Conservation (phyloP, 2,797 vertebrate genomes). For the Enteromius thamalakanensis region DNA sequence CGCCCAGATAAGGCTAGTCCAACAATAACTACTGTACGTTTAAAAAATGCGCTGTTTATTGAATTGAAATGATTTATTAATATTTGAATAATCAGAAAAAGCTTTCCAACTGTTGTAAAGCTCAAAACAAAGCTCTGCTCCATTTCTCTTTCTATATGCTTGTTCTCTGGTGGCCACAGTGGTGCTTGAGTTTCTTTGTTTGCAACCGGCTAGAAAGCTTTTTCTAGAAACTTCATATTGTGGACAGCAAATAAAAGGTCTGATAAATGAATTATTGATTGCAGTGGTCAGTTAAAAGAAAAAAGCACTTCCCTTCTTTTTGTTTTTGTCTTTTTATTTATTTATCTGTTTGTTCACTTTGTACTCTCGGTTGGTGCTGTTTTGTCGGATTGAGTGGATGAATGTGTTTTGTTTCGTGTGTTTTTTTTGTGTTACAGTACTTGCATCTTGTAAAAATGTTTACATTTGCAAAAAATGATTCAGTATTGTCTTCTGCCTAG, state of each 20-base stretch:
- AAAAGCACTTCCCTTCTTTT: conserved; percentile 59
- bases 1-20: background rate
- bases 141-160: background rate
- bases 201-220: conserved; percentile 44
- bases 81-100: background rate
- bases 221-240: conserved; percentile 57
- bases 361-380: conserved; percentile 39
- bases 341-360: conserved; percentile 62
- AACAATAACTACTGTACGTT: background rate
- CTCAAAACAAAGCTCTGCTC: background rate
- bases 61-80: background rate
- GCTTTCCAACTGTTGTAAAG: background rate
- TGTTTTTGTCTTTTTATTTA: conserved; percentile 60
- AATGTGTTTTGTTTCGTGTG: conserved; percentile 8
- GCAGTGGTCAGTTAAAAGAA: conserved; percentile 58
- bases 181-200: conserved; percentile 57
- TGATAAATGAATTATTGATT: conserved; percentile 61
- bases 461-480: conserved; percentile 16
- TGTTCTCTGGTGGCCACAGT: conserved; percentile 28
- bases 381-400: conserved; percentile 35
- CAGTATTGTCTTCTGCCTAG: background rate
- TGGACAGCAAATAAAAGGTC: conserved; percentile 58
- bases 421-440: conserved; percentile 11
- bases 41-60: background rate
- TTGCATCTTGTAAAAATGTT: conserved; percentile 58